Conservation (phyloP, 1,140 invertebrate genomes). For the Schlechtendalia chinensis region DNA sequence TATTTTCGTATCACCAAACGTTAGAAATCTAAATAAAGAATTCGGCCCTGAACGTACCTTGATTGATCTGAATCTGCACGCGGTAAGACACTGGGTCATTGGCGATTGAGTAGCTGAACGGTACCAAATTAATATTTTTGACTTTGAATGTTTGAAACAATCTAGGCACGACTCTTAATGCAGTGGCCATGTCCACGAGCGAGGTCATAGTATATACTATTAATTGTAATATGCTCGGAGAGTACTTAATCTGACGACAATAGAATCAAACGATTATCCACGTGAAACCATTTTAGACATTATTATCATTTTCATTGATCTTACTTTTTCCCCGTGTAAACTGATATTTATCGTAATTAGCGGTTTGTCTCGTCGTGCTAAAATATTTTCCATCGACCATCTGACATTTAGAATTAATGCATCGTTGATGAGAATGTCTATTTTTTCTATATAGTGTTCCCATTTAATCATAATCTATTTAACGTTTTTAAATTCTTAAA, state of each 20-base stretch:
- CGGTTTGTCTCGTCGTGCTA: slow-evolving; percentile 57
- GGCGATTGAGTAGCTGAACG: not conserved
- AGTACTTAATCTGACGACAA: not conserved
- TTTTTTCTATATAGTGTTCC: slow-evolving; percentile 72
- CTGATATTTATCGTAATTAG: not conserved
- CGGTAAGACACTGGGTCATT: not conserved
- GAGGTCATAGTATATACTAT: slow-evolving; percentile 59
- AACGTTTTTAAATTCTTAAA: not conserved
- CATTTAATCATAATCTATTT: slow-evolving; percentile 71
- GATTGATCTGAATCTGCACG: not conserved
- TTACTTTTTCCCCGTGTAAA: not conserved
- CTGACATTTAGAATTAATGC: slow-evolving; percentile 72
- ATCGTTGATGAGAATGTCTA: slow-evolving; percentile 75
- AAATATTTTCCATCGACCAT: slow-evolving; percentile 71
- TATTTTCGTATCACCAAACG: no score
- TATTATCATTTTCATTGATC: not conserved
- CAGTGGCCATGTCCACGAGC: not conserved
- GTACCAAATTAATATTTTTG: not conserved
- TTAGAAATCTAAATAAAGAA: no score
- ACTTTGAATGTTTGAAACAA: slow-evolving; percentile 11
- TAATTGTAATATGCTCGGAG: not conserved
- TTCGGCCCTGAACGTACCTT: not conserved
- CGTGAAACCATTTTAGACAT: not conserved
- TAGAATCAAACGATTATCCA: not conserved
- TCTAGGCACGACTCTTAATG: slow-evolving; percentile 19